Conservation (phyloP, 2,797 vertebrate genomes). For the Monodelphis domestica region DNA sequence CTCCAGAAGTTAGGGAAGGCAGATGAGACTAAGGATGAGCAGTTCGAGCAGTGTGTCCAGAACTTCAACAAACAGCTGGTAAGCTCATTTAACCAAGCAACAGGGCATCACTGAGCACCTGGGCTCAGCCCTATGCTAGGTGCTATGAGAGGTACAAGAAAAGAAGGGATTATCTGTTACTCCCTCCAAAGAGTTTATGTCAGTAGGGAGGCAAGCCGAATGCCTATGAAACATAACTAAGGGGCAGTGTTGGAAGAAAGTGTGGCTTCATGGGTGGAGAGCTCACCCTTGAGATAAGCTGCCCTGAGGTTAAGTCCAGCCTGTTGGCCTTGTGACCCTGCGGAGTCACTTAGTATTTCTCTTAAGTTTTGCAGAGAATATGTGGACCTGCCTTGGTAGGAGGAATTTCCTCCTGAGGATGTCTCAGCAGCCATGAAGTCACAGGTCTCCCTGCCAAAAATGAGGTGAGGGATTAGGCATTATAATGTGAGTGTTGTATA, state of each 20-base stretch:
- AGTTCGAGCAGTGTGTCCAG: slow-evolving; percentile 97
- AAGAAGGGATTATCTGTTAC: neutral
- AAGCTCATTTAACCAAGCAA: slow-evolving; percentile 68
- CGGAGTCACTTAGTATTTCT: neutral
- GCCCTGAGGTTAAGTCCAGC: neutral
- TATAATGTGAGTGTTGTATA: neutral
- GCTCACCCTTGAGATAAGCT: neutral
- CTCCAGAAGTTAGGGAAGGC: slow-evolving; percentile 99
- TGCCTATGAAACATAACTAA: neutral
- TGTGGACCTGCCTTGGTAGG: neutral
- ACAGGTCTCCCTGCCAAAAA: neutral
- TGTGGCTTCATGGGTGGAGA: neutral
- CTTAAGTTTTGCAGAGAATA: neutral
- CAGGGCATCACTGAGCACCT: neutral
- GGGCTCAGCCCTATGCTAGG: neutral
- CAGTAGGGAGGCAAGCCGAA: neutral
- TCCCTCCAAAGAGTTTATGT: neutral
- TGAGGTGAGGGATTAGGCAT: neutral
- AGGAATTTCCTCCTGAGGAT: neutral
- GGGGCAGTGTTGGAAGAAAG: neutral
- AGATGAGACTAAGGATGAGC: slow-evolving; percentile 97
- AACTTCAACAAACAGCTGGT: slow-evolving; percentile 99
- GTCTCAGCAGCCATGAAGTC: neutral
- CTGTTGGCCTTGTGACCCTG: neutral
- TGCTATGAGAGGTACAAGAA: neutral